Evolutionary conservation across 2,113 vertebrate genomes (phyloP), one percentile per base, ranked within the genome.

Genomic region (Pterocles orientalis): DNA sequence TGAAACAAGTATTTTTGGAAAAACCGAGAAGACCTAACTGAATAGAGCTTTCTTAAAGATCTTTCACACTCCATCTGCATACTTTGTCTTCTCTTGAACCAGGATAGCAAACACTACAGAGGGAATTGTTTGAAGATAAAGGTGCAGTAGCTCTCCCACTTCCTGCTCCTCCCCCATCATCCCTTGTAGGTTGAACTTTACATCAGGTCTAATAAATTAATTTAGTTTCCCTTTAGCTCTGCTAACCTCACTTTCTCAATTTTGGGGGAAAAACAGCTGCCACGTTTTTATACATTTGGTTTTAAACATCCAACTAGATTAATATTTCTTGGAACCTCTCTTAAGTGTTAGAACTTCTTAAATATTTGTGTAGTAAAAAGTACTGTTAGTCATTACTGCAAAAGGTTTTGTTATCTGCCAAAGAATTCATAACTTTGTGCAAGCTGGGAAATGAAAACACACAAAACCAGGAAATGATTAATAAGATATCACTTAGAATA

Each of bases 371-470:
- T 43, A 86, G 58, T 45, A 68, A 91, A 82, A 90, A 70, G 28
- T 88, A 60, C 71, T 94, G 95, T 72, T 50, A 48, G 9, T 77
- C 75, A 82, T 61, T 65, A 68, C 48, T 48, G 92, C 33, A 69
- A 84, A 92, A 81, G 4, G 7, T 65, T 96, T 89, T 77, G 25
- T 94, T 77, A 76, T 95, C 78, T 95, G 94, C 93, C 91, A 94
- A 95, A 93, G 43, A 95, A 93, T 83, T 68, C 58, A 68, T 33
- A 77, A 69, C 31, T 77, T 80, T 84, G 24, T 86, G 71, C 66
- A 92, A 96, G 54, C 41, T 62, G 65, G 33, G 24, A 71, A 83
- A 81, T 75, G 72, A 6, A 76, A 6, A n/a, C 79, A 78, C 47
- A 23, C 7, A 3, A 92, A 73, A 16, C 80, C 0, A 0, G 85